Evolutionary conservation across 1,140 invertebrate species (phyloP).

Genomic region (honey bee (Apis mellifera)): Amel_HAv3.1 CM009940.2:12238501-12239000

Average conservation of each 20-base stretch:
- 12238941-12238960: slow-evolving; percentile 78
- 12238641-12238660: slow-evolving; percentile 16
- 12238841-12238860: slow-evolving; percentile 79
- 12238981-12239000: slow-evolving; percentile 77
- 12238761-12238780: slow-evolving; percentile 79
- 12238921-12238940: slow-evolving; percentile 81
- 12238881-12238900: slow-evolving; percentile 79
- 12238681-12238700: slow-evolving; percentile 29
- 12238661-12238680: too few relatives aligned
- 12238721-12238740: slow-evolving; percentile 75
- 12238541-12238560: too few relatives aligned
- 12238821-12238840: slow-evolving; percentile 81
- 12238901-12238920: slow-evolving; percentile 81
- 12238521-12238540: neutral
- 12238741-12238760: slow-evolving; percentile 78
- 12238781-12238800: slow-evolving; percentile 67
- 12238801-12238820: slow-evolving; percentile 78
- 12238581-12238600: neutral
- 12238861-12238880: slow-evolving; percentile 46
- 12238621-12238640: slow-evolving; percentile 1
- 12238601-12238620: neutral
- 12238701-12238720: slow-evolving; percentile 61
- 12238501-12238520: too few relatives aligned
- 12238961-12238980: slow-evolving; percentile 79
- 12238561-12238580: neutral